These are phyloP conservation scores for Phyllopteryx taeniolatus DNA, from an alignment of 2,113 vertebrate species.

Conservation along the genomic window DNA sequence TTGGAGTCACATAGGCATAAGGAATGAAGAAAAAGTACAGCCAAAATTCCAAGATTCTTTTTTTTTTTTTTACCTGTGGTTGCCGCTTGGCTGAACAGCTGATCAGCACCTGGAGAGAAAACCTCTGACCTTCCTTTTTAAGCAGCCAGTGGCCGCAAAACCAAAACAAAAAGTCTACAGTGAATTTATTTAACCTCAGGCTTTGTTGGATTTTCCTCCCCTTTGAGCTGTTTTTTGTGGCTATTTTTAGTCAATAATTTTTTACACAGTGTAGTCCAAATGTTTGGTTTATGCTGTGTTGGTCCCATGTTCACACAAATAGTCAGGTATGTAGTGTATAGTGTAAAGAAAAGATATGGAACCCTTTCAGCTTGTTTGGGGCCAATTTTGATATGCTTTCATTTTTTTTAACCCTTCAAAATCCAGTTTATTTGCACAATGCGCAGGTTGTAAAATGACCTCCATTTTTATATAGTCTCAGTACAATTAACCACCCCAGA, in stretches of 20 bases:
- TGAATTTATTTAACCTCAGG: neutral
- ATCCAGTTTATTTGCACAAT: no score
- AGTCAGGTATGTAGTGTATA: no score
- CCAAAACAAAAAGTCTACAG: slow-evolving; percentile 45
- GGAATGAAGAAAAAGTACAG: neutral
- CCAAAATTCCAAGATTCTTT: neutral
- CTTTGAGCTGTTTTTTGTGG: no score
- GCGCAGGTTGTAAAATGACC: no score
- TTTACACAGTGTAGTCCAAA: no score
- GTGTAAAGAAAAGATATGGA: no score
- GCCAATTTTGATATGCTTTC: neutral
- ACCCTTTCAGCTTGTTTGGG: neutral
- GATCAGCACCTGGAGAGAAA: slow-evolving; percentile 44
- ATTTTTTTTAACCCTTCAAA: no score
- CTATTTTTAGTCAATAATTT: no score
- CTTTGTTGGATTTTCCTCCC: neutral
- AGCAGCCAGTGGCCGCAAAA: slow-evolving; percentile 12
- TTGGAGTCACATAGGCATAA: neutral
- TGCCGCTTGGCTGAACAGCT: slow-evolving; percentile 45
- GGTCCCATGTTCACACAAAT: no score
- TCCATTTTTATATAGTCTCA: no score
- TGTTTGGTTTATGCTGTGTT: no score
- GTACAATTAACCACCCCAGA: no score
- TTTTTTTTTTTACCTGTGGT: slow-evolving; percentile 16
- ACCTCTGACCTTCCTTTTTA: slow-evolving; percentile 33